These are phyloP conservation scores for Pogona vitticeps DNA, from an alignment of 2,113 vertebrate species.

Conservation along the genomic window DNA sequence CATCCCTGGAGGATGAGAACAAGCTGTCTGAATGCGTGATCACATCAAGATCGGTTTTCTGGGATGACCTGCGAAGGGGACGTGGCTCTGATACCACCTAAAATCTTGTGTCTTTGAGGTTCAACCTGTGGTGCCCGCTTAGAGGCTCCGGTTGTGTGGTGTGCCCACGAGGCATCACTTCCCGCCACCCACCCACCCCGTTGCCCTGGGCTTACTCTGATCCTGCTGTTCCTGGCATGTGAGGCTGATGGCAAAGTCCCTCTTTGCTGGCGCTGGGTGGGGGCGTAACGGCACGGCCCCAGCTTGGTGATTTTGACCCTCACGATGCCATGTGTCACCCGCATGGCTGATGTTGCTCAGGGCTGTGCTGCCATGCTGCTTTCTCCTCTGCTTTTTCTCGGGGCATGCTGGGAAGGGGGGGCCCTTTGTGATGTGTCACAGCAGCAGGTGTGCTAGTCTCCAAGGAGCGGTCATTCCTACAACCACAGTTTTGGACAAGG, in stretches of 20 bases:
- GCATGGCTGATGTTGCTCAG: neutral
- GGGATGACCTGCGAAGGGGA: too few species aligned
- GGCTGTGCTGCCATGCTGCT: neutral
- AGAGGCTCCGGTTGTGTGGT: neutral
- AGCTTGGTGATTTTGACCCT: neutral
- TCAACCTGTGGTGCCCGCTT: neutral
- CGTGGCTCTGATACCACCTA: too few species aligned
- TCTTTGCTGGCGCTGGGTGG: neutral
- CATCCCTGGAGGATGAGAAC: too few species aligned
- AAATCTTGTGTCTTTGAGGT: neutral
- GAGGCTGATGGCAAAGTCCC: neutral
- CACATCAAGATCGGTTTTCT: too few species aligned
- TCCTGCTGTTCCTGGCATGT: fast-evolving
- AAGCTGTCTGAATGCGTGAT: too few species aligned
- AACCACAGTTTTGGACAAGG: too few species aligned
- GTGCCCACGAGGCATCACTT: too few species aligned
- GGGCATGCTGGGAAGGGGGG: neutral
- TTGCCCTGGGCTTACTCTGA: neutral
- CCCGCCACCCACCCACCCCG: too few species aligned
- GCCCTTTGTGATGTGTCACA: conserved; percentile 6
- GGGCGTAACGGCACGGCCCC: neutral
- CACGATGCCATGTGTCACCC: neutral
- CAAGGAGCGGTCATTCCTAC: too few species aligned
- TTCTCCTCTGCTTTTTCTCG: neutral
- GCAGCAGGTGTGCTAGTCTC: neutral